Percentiles rank a stretch among this genome's conserved stretches.
These are phyloP conservation scores for Punctoribates punctum DNA, from an alignment of 2,888 invertebrate genomes.

Conservation along the genomic window DNA sequence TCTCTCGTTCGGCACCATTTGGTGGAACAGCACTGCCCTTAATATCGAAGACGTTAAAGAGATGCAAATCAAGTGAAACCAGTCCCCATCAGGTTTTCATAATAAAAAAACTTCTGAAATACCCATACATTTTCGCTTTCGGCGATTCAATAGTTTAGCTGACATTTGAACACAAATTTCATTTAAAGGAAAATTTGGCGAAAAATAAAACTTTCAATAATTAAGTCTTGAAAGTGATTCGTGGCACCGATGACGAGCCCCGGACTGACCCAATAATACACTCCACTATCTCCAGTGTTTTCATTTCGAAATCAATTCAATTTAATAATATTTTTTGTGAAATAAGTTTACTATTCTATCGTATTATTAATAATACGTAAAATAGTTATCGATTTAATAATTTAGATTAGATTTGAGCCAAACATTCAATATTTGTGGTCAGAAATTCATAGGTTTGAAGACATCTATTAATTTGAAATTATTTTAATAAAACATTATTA, in stretches of 20 bases:
- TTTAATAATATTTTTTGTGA: background rate
- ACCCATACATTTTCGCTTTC: slow-evolving; percentile 19
- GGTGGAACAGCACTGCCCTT: background rate
- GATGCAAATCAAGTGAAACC: background rate
- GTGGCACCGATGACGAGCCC: slow-evolving; percentile 31
- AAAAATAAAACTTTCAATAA: background rate
- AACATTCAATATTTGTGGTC: background rate
- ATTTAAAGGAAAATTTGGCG: slow-evolving; percentile 1
- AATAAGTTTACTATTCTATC: background rate
- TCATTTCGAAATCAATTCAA: background rate
- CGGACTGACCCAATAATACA: slow-evolving; percentile 20
- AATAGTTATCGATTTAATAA: background rate
- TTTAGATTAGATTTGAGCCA: background rate
- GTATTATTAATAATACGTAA: background rate
- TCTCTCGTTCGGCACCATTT: background rate
- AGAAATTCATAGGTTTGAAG: too few species aligned
- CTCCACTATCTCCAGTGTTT: background rate
- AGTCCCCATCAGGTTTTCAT: background rate
- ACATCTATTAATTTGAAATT: too few species aligned
- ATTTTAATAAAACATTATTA: background rate
- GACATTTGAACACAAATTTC: background rate
- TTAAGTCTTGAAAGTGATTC: background rate
- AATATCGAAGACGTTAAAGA: too few species aligned
- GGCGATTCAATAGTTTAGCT: background rate
- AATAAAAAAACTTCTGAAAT: background rate